phyloP scores from a whole-genome alignment of 2,888 invertebrate species.

The Oscheius sp. region DNA sequence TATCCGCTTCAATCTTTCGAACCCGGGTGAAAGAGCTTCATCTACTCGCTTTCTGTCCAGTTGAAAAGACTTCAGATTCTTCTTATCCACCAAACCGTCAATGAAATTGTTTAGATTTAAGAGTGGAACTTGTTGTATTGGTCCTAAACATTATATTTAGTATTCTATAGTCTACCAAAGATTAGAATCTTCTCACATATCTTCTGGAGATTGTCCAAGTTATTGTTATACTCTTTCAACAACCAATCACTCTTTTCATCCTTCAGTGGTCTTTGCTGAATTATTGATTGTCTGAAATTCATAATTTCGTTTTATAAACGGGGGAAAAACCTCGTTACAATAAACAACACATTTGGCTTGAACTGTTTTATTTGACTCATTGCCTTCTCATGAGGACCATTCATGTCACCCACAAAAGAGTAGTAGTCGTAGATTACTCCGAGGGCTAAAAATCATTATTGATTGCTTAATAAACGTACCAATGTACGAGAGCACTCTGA shows the following conservation, averaged over 20 bases:
- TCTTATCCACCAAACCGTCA: not conserved
- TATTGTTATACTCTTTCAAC: not conserved
- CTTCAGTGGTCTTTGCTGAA: not conserved
- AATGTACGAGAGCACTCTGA: not conserved
- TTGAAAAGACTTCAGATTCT: not conserved
- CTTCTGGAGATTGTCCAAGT: not conserved
- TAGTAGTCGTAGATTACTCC: not conserved
- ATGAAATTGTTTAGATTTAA: not conserved
- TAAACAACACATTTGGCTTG: slow-evolving; percentile 2
- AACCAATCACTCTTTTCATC: not conserved
- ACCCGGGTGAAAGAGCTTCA: not conserved
- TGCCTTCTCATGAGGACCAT: not conserved
- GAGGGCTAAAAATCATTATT: not conserved
- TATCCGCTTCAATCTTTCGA: not conserved
- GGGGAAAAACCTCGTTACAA: not conserved
- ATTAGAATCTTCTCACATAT: not conserved
- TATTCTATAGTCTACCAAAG: not conserved
- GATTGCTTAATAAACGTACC: not conserved
- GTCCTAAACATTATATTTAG: not conserved
- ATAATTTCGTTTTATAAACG: not conserved
- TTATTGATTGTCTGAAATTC: not conserved
- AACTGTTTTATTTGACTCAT: not conserved
- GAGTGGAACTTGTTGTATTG: not conserved
- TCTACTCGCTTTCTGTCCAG: not conserved
- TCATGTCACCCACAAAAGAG: too few relatives aligned